A percentile compares a stretch with the other conserved stretches of the same genome.
Evolutionary conservation across 2,888 invertebrate species (phyloP).

Genomic region (Gerris lacustris): DNA sequence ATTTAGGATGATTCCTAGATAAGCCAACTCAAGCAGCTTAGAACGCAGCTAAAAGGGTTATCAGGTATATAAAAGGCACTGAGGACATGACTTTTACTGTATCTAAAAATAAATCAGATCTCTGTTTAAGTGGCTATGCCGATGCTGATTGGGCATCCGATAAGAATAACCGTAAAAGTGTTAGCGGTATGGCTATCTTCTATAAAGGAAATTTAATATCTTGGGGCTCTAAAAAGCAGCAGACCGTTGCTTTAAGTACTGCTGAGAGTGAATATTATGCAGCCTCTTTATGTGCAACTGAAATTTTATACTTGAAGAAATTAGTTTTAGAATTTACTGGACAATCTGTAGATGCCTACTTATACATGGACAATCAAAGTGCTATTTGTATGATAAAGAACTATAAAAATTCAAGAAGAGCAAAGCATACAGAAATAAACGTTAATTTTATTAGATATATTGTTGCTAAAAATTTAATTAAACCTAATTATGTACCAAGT

Average conservation of each 20-base stretch:
- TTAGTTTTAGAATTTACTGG: conserved; percentile 9
- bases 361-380: conserved; percentile 9
- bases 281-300: conserved; percentile 10
- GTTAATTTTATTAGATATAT: conserved; percentile 7
- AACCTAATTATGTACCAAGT: conserved; percentile 5
- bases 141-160: conserved; percentile 21
- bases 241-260: conserved; percentile 19
- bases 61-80: background rate
- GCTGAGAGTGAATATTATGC: conserved; percentile 18
- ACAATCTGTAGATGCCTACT: background rate
- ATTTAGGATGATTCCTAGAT: conserved; percentile 22
- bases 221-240: conserved; percentile 22
- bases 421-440: conserved; percentile 9
- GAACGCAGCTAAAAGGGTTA: background rate
- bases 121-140: conserved; percentile 11
- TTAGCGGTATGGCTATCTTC: conserved; percentile 18
- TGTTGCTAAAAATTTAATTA: conserved; percentile 5
- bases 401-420: conserved; percentile 3
- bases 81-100: background rate
- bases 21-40: conserved; percentile 14
- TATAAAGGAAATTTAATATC: conserved; percentile 18
- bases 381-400: conserved; percentile 7
- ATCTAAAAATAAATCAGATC: background rate
- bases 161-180: conserved; percentile 18
- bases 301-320: conserved; percentile 9